A percentile compares a stretch with the other conserved stretches of the same genome.
phyloP scores from a whole-genome alignment of 2,797 vertebrate genomes.

The Limnodromus scolopaceus region DNA sequence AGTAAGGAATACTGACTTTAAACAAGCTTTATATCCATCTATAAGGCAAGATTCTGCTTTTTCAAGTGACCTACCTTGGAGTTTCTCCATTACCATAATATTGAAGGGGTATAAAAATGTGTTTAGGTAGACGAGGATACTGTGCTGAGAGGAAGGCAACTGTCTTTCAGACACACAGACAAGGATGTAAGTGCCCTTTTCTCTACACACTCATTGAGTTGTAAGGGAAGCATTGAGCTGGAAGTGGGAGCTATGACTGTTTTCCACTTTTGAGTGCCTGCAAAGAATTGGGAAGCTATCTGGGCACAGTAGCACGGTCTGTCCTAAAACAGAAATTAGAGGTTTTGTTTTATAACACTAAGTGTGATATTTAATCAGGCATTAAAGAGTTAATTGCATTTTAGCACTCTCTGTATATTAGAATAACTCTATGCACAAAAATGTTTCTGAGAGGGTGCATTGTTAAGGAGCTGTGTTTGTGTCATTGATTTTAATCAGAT shows the following conservation, averaged over 20 bases:
- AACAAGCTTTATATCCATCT: background rate
- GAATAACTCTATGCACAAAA: background rate
- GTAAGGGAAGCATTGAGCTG: background rate
- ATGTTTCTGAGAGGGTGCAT: background rate
- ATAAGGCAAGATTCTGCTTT: background rate
- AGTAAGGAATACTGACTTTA: background rate
- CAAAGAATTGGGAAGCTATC: background rate
- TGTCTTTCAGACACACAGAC: background rate
- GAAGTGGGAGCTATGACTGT: background rate
- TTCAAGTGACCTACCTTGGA: background rate
- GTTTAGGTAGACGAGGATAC: background rate
- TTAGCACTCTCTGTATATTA: background rate
- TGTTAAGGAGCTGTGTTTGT: background rate
- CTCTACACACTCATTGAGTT: background rate
- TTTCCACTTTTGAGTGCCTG: background rate
- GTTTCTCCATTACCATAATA: background rate
- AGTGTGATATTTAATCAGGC: background rate
- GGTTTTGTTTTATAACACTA: background rate
- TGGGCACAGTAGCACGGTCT: background rate
- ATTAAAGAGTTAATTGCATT: background rate
- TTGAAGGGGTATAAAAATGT: background rate
- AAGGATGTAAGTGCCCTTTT: background rate
- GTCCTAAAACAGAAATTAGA: background rate
- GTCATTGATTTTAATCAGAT: slow-evolving; percentile 3
- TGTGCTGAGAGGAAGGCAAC: background rate